Base-by-base conservation (phyloP, 2,888 invertebrate genomes). In the Tenthredo distinguenda region DNA sequence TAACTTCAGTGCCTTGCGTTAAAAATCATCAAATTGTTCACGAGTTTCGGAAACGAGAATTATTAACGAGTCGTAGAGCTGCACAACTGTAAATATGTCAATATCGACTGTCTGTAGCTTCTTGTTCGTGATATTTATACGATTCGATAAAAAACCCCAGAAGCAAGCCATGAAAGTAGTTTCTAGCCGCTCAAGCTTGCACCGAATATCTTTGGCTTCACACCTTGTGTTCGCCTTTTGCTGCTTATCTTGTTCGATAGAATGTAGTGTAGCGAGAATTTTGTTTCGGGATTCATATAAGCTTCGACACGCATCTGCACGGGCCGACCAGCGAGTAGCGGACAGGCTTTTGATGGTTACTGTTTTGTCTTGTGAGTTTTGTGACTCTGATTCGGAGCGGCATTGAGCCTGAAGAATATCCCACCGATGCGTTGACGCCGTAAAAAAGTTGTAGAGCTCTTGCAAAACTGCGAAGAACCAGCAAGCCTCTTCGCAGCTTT, bases 401-500 rank as follows among this genome's bases (percentile, higher is more conserved):
- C 40, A 40, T 40, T 40, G 40, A 40, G 40, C 9, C 18, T 34
- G 40, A 37, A 40, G 10, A 81, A 37, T 81, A n/a, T 85, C 82
- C 82, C 85, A 85, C 1, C 82, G 82, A 43, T 74, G 82, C 10
- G 82, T 85, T 6, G 82, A 82, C 15, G 74, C 74, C 1, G 74
- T 85, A 40, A 82, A 85, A 65, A 81, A 81, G 10, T 58, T 58
- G 21, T 87, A 85, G 0, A 87, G 2, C 58, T 87, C 86, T 84
- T 87, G 87, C n/a, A 86, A 37, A 37, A 86, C 43, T 34, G 40
- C 82, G 65, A 87, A 87, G 77, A 87, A 87, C n/a, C n/a, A n/a
- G n/a, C n/a, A n/a, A n/a, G n/a, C n/a, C n/a, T n/a, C n/a, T n/a
- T n/a, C n/a, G n/a, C 43, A 65, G 58, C 62, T 68, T 37, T 84